A percentile compares a stretch with the other conserved stretches of the same genome.
These are phyloP conservation scores for Prenolepis imparis DNA, from an alignment of 2,888 invertebrate species.

Conservation along the genomic window DNA sequence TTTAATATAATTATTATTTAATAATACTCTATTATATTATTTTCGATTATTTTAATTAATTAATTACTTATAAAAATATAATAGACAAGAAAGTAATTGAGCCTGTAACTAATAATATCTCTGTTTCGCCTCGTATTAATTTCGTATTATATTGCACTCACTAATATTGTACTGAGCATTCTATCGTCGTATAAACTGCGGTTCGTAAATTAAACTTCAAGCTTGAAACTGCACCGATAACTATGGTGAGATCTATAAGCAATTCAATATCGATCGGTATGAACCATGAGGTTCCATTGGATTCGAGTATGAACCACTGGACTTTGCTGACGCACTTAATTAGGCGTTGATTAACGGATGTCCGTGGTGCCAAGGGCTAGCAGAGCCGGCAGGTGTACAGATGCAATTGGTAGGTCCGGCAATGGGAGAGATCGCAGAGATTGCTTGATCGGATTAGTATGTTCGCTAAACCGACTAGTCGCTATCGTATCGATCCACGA, in stretches of 20 bases:
- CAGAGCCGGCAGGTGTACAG: conserved; percentile 68
- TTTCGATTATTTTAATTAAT: background rate
- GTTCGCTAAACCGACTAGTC: conserved; percentile 69
- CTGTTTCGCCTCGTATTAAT: too few relatives aligned
- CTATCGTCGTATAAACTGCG: background rate
- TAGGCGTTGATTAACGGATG: conserved; percentile 80
- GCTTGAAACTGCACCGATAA: background rate
- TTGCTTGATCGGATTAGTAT: conserved; percentile 79
- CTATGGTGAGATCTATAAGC: background rate
- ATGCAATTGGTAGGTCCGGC: conserved; percentile 73
- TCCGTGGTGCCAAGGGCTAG: conserved; percentile 66
- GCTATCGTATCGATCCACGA: conserved; percentile 74
- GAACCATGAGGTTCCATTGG: conserved; percentile 24
- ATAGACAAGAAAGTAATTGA: background rate
- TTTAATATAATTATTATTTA: background rate
- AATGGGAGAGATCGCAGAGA: conserved; percentile 69
- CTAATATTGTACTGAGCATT: background rate
- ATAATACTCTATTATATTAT: background rate
- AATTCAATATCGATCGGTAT: conserved; percentile 24
- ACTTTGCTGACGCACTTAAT: conserved; percentile 80
- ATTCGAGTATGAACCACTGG: conserved; percentile 62
- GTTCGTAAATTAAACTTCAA: background rate
- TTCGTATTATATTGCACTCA: background rate
- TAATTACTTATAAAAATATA: background rate
- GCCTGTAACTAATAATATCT: background rate